A percentile compares a stretch with the other conserved stretches of the same genome.
These are phyloP conservation scores for Cyprinus carpio DNA, from an alignment of 2,113 vertebrate species.

Conservation along the genomic window DNA sequence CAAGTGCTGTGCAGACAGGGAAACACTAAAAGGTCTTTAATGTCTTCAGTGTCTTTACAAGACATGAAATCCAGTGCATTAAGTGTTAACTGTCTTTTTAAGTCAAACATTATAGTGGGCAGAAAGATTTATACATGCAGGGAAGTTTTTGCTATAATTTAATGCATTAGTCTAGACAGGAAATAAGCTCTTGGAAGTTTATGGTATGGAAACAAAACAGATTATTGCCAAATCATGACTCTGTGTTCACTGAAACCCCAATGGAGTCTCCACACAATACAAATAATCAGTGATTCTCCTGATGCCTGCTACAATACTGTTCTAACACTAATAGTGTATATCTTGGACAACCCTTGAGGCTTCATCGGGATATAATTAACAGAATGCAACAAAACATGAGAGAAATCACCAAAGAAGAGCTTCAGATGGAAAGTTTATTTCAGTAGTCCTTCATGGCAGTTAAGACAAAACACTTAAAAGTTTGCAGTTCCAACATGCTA, in stretches of 20 bases:
- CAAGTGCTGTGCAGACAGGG: background rate
- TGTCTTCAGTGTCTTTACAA: background rate
- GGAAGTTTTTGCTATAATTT: slow-evolving; percentile 11
- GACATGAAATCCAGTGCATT: slow-evolving; percentile 5
- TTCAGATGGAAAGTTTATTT: slow-evolving; percentile 74
- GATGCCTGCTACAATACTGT: background rate
- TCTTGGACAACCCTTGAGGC: slow-evolving; percentile 1
- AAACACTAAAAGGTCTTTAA: background rate
- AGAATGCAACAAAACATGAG: background rate
- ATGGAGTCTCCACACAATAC: background rate
- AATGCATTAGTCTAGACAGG: slow-evolving; percentile 49
- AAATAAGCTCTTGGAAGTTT: slow-evolving; percentile 22
- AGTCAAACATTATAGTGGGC: background rate
- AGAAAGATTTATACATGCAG: background rate
- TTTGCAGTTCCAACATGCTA: slow-evolving; percentile 96
- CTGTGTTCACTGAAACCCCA: slow-evolving; percentile 6
- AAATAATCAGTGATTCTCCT: background rate
- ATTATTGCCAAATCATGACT: slow-evolving; percentile 29
- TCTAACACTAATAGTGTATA: background rate
- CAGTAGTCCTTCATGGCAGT: slow-evolving; percentile 82
- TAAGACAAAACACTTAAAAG: slow-evolving; percentile 92
- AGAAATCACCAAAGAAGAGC: background rate
- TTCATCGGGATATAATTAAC: slow-evolving; percentile 6
- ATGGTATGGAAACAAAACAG: slow-evolving; percentile 13
- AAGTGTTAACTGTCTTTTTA: slow-evolving; percentile 17